Percentiles rank a stretch among this genome's conserved stretches.
phyloP scores from a whole-genome alignment of 2,797 vertebrate species.

The Lates japonicus region DNA sequence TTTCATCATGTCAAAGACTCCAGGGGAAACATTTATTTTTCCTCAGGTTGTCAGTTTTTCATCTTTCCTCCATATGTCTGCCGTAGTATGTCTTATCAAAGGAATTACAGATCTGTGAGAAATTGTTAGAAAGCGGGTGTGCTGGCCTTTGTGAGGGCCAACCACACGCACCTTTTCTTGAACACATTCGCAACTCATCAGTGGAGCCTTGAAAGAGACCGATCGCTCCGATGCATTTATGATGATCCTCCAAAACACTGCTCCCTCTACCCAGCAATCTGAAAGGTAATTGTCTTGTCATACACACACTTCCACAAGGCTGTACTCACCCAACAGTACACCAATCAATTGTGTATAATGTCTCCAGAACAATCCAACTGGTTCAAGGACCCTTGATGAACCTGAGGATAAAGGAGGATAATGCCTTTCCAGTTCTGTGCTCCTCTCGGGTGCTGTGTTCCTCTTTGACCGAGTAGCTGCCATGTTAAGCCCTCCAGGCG shows the following conservation, averaged over 20 bases:
- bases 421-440: conserved; percentile 61
- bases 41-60: conserved; percentile 10
- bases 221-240: conserved; percentile 43
- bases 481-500: conserved; percentile 62
- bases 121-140: not conserved
- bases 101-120: conserved; percentile 12
- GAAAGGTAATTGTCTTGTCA: conserved; percentile 64
- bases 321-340: conserved; percentile 51
- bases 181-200: conserved; percentile 54
- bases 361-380: conserved; percentile 76
- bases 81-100: conserved; percentile 20
- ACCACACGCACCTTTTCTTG: conserved; percentile 14
- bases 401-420: conserved; percentile 73
- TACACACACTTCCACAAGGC: conserved; percentile 59
- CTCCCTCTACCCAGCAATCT: conserved; percentile 35
- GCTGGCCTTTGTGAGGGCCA: not conserved
- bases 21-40: conserved; percentile 10
- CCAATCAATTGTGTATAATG: conserved; percentile 75
- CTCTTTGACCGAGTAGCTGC: conserved; percentile 66
- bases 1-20: conserved; percentile 21
- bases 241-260: conserved; percentile 53
- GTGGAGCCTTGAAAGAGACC: conserved; percentile 42
- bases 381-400: conserved; percentile 76
- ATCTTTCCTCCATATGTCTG: not conserved
- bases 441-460: conserved; percentile 58